These are phyloP conservation scores for Drosophila conformis DNA, from an alignment of 2,888 invertebrate species.

Conservation along the genomic window DNA sequence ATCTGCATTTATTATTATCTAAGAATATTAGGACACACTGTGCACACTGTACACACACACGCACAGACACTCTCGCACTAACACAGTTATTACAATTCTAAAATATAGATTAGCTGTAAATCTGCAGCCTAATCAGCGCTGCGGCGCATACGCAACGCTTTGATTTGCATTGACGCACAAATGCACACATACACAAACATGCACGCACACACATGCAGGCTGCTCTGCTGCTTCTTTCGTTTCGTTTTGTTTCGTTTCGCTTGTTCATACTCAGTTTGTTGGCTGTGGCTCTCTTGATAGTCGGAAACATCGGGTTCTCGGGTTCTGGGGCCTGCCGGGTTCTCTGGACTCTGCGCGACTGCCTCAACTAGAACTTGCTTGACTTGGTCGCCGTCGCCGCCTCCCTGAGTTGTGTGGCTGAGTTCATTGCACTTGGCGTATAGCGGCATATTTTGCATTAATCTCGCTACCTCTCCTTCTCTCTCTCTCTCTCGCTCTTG, in stretches of 20 bases:
- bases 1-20: background rate
- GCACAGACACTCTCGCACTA: background rate
- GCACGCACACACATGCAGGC: constrained; percentile 6
- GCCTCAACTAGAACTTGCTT: constrained; percentile 81
- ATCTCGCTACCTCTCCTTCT: constrained; percentile 29
- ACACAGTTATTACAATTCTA: constrained; percentile 55
- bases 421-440: constrained; percentile 77
- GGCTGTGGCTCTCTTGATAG: constrained; percentile 4
- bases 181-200: background rate
- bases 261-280: constrained; percentile 4
- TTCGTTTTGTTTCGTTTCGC: constrained; percentile 11
- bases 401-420: constrained; percentile 24
- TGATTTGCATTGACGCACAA: constrained; percentile 47
- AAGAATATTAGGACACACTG: background rate
- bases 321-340: constrained; percentile 5
- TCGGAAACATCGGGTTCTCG: constrained; percentile 1
- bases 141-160: constrained; percentile 40
- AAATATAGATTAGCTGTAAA: constrained; percentile 81
- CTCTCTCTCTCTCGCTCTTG: constrained; percentile 3
- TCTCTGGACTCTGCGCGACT: constrained; percentile 61
- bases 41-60: background rate
- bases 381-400: constrained; percentile 56
- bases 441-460: constrained; percentile 80
- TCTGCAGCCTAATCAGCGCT: constrained; percentile 68
- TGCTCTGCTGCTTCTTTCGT: constrained; percentile 26